Evolutionary conservation across 2,113 vertebrate genomes (phyloP).

Genomic region (Marmota monax): DNA sequence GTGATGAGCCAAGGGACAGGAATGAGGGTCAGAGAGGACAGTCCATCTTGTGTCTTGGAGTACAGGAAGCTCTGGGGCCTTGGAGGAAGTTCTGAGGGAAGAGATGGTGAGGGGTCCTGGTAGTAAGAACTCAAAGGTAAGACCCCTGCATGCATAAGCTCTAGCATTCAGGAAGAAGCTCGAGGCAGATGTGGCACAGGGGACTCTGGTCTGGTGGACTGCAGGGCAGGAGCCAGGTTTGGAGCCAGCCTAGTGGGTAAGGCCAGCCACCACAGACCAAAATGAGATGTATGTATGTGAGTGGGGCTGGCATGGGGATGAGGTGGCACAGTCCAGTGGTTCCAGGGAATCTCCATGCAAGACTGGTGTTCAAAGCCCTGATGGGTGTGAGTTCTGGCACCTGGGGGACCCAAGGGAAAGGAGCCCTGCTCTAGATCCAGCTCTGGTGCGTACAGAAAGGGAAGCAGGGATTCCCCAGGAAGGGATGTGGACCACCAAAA

Average conservation of each 20-base stretch:
- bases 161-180: not conserved
- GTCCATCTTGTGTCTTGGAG: not conserved
- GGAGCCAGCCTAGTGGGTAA: not conserved
- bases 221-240: not conserved
- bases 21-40: not conserved
- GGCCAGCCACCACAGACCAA: not conserved
- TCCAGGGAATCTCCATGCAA: not conserved
- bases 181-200: not conserved
- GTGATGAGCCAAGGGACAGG: constrained; percentile 24
- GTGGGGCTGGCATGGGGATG: not conserved
- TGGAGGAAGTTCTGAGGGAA: not conserved
- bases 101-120: not conserved
- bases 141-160: not conserved
- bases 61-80: not conserved
- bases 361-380: not conserved
- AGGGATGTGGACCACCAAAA: not conserved
- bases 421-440: not conserved
- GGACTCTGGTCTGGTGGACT: not conserved
- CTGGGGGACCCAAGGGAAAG: not conserved
- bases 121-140: not conserved
- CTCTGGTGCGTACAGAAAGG: not conserved
- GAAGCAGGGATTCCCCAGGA: constrained; percentile 15
- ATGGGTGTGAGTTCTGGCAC: not conserved
- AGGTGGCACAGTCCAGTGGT: not conserved
- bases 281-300: not conserved